These are phyloP conservation scores for Pipistrellus pipistrellus DNA, from an alignment of 2,797 vertebrate genomes.

Conservation along the genomic window DNA sequence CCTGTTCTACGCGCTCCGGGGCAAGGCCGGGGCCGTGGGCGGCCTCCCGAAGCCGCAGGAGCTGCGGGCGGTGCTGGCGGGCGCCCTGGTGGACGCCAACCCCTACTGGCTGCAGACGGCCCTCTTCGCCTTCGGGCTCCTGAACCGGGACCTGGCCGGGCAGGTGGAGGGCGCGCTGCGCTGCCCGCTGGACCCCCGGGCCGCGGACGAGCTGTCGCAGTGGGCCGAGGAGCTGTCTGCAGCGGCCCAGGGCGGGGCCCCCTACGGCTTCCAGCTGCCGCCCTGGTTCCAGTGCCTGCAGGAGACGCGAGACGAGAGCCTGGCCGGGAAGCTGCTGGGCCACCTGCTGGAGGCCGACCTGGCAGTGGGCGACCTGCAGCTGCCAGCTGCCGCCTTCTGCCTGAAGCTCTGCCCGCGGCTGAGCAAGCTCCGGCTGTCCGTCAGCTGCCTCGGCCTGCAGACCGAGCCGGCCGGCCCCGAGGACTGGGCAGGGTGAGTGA, in stretches of 20 bases:
- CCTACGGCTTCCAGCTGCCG: background rate
- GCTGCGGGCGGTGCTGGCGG: background rate
- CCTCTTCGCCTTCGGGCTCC: constrained; percentile 50
- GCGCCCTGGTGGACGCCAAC: background rate
- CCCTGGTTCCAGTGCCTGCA: background rate
- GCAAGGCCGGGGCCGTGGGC: fast-evolving
- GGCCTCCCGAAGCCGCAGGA: background rate
- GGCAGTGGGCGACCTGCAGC: background rate
- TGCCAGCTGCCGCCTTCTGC: background rate
- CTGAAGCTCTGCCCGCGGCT: background rate
- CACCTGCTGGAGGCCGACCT: background rate
- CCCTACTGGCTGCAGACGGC: background rate
- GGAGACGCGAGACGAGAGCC: constrained; percentile 48
- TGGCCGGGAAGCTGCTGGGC: background rate
- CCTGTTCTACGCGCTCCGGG: constrained; percentile 29
- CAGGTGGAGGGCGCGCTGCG: background rate
- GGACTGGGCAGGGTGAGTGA: background rate
- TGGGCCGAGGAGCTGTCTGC: background rate
- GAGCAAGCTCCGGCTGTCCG: background rate
- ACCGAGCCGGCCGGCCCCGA: fast-evolving
- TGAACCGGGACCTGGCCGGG: background rate
- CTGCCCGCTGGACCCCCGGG: background rate
- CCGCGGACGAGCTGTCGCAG: background rate
- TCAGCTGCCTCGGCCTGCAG: background rate
- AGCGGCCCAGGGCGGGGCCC: fast-evolving